phyloP scores from a whole-genome alignment of 2,797 vertebrate genomes.

The Acrossocheilus wenchowensis region DNA sequence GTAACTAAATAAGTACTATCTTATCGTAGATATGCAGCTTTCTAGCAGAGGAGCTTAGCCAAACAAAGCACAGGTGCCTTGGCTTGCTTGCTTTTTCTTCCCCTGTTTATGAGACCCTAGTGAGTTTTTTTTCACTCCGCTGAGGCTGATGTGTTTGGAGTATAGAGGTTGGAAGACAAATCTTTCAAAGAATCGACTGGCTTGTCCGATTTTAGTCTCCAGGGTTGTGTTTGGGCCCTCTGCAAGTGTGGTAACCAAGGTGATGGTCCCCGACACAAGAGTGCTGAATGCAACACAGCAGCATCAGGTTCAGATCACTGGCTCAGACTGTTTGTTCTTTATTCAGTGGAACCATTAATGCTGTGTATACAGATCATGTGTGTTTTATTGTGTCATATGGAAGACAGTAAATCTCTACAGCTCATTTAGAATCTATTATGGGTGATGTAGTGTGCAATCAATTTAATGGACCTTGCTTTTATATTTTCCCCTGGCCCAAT shows the following conservation, averaged over 20 bases:
- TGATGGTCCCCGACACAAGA: constrained; percentile 17
- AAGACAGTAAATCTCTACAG: constrained; percentile 3
- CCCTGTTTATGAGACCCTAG: constrained; percentile 28
- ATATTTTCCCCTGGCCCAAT: constrained; percentile 13
- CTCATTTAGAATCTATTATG: constrained; percentile 18
- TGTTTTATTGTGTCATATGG: neutral
- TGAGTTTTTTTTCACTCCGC: constrained; percentile 10
- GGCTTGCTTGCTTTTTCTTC: constrained; percentile 24
- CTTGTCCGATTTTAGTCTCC: constrained; percentile 18
- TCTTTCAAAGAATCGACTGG: constrained; percentile 17
- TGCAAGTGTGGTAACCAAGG: constrained; percentile 6
- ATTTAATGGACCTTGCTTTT: constrained; percentile 10
- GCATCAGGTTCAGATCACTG: constrained; percentile 17
- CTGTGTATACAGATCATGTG: constrained; percentile 19
- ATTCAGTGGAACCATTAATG: constrained; percentile 24
- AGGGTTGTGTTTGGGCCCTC: constrained; percentile 8
- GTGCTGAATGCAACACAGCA: constrained; percentile 37
- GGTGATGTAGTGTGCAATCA: neutral
- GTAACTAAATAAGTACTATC: constrained; percentile 48
- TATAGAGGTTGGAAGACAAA: constrained; percentile 8
- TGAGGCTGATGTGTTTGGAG: neutral
- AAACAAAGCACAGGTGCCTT: constrained; percentile 56
- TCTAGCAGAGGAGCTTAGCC: constrained; percentile 23
- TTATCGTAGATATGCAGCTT: neutral
- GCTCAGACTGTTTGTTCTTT: constrained; percentile 35